Evolutionary conservation across 2,888 invertebrate genomes (phyloP), one percentile per base, ranked within the genome.

Genomic region (Oligia strigilis): DNA sequence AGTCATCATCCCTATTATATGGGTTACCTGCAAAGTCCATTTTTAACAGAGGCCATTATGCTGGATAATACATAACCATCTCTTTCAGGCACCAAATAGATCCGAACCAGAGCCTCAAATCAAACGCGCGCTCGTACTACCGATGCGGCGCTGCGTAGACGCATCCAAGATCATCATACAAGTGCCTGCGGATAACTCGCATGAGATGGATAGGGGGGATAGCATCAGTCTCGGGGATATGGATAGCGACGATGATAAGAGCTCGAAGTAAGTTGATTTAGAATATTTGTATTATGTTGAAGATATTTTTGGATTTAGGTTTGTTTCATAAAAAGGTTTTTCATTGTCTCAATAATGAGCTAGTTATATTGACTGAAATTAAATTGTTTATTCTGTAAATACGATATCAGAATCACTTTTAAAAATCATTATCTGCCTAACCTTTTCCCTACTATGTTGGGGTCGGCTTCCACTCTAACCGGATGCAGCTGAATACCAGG

Each of bases 151-250:
- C 0, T 88, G 91, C 5, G 91, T 94, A 0, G 96, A 96, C 65
- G 91, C 95, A 0, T 94, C 96, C 87, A 96, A 96, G 76, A 97
- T 97, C 2, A 93, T 97, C 49, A 96, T 97, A 74, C 95, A 96
- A 87, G 96, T 97, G 46, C 93, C 95, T 0, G 90, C 90, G 0
- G 92, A 88, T 55, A 85, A 77, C 78, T 73, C 81, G 11, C 88
- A 85, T 13, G 66, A 17, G 89, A 90, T 67, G 75, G 72, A 84
- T 13, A 60, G 84, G 8, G 91, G 91, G 0, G 95, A 95, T 75
- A 92, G 92, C 13, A 93, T 95, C 83, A 95, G 94, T 85, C 91
- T 92, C 8, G 92, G 92, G 4, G 95, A 95, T 9, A 85, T 93
- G 46, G 96, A 97, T 23, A 94, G 93, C 69, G 95, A 95, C 4